A percentile compares a stretch with the other conserved stretches of the same genome.
phyloP scores from a whole-genome alignment of 2,888 invertebrate genomes.

The Euzophera pinguis region DNA sequence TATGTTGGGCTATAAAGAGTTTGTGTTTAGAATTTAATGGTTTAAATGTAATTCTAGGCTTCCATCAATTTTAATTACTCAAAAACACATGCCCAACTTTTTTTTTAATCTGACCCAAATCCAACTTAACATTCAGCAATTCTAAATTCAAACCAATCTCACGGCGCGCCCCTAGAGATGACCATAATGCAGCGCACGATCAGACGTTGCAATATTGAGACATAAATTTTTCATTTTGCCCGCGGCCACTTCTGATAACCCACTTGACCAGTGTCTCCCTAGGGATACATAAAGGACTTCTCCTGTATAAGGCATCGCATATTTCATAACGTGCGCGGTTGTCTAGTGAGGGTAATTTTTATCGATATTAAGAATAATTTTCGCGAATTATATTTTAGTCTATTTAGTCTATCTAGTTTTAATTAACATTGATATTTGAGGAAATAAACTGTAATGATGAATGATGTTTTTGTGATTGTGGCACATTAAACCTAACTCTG shows the following conservation, averaged over 20 bases:
- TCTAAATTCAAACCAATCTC: constrained; percentile 23
- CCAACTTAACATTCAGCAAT: constrained; percentile 17
- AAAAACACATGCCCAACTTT: no score
- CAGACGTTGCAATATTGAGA: constrained; percentile 68
- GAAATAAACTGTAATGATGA: no score
- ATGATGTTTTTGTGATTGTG: no score
- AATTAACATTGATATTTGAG: no score
- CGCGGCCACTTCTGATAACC: constrained; percentile 74
- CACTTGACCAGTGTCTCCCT: constrained; percentile 73
- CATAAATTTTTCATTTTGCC: constrained; percentile 79
- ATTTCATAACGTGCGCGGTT: constrained; percentile 63
- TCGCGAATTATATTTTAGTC: background rate
- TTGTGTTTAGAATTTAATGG: no score
- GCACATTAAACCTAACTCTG: no score
- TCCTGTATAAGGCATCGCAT: constrained; percentile 77
- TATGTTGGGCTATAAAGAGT: no score
- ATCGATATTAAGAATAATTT: constrained; percentile 23
- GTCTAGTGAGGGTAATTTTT: constrained; percentile 35
- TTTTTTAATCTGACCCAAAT: background rate
- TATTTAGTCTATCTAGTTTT: no score
- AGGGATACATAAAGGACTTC: constrained; percentile 78
- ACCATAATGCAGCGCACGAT: constrained; percentile 57
- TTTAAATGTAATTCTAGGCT: no score
- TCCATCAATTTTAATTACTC: no score
- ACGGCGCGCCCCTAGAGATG: constrained; percentile 45